Base-by-base conservation (phyloP, 2,888 invertebrate species). In the Troides helena region DNA sequence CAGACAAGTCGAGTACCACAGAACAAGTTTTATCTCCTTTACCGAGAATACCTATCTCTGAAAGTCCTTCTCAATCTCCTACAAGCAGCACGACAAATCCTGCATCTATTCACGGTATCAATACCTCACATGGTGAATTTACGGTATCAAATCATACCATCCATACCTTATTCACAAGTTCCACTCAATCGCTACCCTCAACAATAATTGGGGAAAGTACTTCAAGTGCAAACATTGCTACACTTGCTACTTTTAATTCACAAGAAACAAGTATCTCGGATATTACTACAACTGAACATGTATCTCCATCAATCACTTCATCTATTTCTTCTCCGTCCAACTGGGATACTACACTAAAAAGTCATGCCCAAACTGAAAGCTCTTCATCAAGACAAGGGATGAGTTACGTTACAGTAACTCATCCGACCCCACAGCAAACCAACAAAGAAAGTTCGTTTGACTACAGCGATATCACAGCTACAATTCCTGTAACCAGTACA, bases 1-100 rank as follows among this genome's bases (percentile, higher is more conserved):
- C 68, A 1, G 65, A 56, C 56, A 69, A 25, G 53, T 39, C 43
- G 25, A 36, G 17, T 50, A 63, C 50, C 7, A 68, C 58, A 62
- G 63, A 68, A 64, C 3, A 14, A 58, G 30, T 46, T 2, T 39
- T 21, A 23, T 58, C 60, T 21, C 36, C 36, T 12, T 10, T 50
- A 30, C 61, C 71, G 18, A 12, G 43, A n/a, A 65, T 39, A 39
- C 1, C 67, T 23, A 53, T 50, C 1, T 30, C 58, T 18, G 18
- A 43, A 67, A 65, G 14, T 30, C 17, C 53, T 17, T 61, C 59
- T 6, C 25, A 46, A 46, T 14, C 14, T 14, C 46, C 46, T 12
- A 46, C 12, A 46, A 46, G 46, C 12, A 46, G 43, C 43, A 46
- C 43, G 14, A 46, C 14, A 46, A 46, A 46, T 46, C 43, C 43